Evolutionary conservation across 2,113 vertebrate genomes (phyloP).

Genomic region (Sakesphorus luctuosus): DNA sequence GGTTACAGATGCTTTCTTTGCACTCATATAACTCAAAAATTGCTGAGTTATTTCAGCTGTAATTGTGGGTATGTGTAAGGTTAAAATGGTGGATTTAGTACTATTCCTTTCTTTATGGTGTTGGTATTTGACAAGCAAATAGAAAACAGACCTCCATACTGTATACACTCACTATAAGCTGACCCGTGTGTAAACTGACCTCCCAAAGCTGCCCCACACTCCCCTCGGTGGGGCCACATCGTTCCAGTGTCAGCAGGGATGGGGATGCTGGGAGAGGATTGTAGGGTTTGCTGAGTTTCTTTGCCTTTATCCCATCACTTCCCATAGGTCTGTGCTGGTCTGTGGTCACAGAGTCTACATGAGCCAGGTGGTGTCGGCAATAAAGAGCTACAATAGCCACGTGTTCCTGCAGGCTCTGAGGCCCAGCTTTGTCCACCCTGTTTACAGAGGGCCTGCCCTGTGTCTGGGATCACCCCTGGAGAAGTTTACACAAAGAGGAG

Average conservation of each 20-base stretch:
- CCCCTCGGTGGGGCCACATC: background rate
- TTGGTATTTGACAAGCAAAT: constrained; percentile 71
- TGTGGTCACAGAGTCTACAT: background rate
- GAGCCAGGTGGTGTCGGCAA: background rate
- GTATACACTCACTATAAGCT: constrained; percentile 30
- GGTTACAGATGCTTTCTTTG: constrained; percentile 79
- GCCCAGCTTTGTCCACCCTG: constrained; percentile 27
- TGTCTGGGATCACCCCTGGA: background rate
- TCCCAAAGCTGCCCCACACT: constrained; percentile 4
- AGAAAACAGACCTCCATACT: constrained; percentile 57
- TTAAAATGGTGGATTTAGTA: constrained; percentile 71
- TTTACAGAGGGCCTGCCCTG: constrained; percentile 34
- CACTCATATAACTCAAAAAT: constrained; percentile 75
- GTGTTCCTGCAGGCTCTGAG: background rate
- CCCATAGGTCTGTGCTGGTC: background rate
- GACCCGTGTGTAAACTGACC: constrained; percentile 55
- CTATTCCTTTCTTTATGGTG: constrained; percentile 58
- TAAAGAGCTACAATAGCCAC: background rate
- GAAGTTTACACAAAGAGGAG: constrained; percentile 54
- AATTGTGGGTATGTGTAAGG: constrained; percentile 72
- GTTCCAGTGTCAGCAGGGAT: background rate
- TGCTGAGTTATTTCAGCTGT: constrained; percentile 77
- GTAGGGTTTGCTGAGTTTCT: background rate
- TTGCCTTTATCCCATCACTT: background rate
- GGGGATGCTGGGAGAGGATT: background rate